Percentiles rank a stretch among this genome's conserved stretches.
phyloP scores from a whole-genome alignment of 2,797 vertebrate species.

The Meda fulgida region DNA sequence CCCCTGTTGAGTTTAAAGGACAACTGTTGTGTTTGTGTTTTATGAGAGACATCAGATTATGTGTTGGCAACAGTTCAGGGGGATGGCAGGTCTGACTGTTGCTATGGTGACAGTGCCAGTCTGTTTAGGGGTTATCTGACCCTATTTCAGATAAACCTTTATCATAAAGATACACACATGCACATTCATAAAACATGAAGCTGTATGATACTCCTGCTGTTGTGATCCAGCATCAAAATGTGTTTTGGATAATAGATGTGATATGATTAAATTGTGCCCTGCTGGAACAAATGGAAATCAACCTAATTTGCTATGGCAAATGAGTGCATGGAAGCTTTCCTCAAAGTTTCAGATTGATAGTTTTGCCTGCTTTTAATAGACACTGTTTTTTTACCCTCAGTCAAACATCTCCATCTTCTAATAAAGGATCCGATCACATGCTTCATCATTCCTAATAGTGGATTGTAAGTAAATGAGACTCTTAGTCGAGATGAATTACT shows the following conservation, averaged over 20 bases:
- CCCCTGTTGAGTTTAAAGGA: constrained; percentile 23
- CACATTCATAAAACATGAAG: constrained; percentile 12
- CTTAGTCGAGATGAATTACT: constrained; percentile 52
- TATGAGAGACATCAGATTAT: constrained; percentile 32
- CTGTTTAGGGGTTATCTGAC: constrained; percentile 51
- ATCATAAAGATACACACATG: constrained; percentile 30
- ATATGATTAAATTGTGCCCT: constrained; percentile 32
- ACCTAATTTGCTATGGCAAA: constrained; percentile 24
- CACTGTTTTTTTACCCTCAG: neutral
- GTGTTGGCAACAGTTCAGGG: constrained; percentile 29
- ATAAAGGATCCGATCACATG: neutral
- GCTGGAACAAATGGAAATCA: constrained; percentile 33
- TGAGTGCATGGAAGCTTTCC: neutral
- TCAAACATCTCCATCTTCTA: constrained; percentile 6
- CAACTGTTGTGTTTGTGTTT: constrained; percentile 13
- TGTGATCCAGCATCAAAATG: constrained; percentile 15
- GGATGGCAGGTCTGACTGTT: constrained; percentile 45
- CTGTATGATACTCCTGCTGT: neutral
- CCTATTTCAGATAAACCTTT: constrained; percentile 43
- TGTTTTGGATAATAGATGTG: constrained; percentile 21
- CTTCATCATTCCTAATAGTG: constrained; percentile 33
- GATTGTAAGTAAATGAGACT: constrained; percentile 47
- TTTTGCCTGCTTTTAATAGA: constrained; percentile 27
- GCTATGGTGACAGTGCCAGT: constrained; percentile 51
- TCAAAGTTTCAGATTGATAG: constrained; percentile 17